Evolutionary conservation across 1,140 invertebrate species (phyloP).

Genomic region (Uloborus diversus): DNA sequence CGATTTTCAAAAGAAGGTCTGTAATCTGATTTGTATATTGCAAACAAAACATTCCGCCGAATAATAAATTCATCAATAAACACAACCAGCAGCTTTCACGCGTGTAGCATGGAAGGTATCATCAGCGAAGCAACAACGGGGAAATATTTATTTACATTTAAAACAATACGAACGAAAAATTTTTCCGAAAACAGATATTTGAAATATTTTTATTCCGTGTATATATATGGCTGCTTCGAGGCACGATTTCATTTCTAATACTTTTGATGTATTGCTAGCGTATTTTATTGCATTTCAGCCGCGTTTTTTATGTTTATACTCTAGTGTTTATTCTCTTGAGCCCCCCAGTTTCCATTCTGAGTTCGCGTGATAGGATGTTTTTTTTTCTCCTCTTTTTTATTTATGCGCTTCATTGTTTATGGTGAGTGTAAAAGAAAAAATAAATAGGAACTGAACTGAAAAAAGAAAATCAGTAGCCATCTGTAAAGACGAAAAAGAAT

Average conservation of each 20-base stretch:
- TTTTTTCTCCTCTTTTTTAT: constrained; percentile 10
- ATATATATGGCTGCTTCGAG: neutral
- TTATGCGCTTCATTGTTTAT: constrained; percentile 48
- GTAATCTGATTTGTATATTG: too few relatives aligned
- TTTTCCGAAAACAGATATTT: neutral
- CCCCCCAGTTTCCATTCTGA: constrained; percentile 36
- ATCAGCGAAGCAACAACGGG: neutral
- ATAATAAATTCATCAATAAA: too few relatives aligned
- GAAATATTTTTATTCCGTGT: neutral
- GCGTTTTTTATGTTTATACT: constrained; percentile 13
- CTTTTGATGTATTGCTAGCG: constrained; percentile 47
- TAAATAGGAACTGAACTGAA: constrained; percentile 4
- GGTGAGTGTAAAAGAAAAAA: constrained; percentile 1
- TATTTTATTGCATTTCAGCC: constrained; percentile 47
- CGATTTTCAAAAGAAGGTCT: too few relatives aligned
- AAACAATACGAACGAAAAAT: neutral
- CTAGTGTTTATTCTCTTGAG: constrained; percentile 26
- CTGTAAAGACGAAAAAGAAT: constrained; percentile 53
- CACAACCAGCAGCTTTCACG: too few relatives aligned
- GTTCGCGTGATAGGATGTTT: constrained; percentile 42
- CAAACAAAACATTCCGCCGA: too few relatives aligned
- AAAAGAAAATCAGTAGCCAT: constrained; percentile 52
- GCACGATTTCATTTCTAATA: constrained; percentile 50
- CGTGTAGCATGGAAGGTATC: neutral
- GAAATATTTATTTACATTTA: neutral